These are phyloP conservation scores for Polymixis lichenea DNA, from an alignment of 2,888 invertebrate species.

Conservation along the genomic window DNA sequence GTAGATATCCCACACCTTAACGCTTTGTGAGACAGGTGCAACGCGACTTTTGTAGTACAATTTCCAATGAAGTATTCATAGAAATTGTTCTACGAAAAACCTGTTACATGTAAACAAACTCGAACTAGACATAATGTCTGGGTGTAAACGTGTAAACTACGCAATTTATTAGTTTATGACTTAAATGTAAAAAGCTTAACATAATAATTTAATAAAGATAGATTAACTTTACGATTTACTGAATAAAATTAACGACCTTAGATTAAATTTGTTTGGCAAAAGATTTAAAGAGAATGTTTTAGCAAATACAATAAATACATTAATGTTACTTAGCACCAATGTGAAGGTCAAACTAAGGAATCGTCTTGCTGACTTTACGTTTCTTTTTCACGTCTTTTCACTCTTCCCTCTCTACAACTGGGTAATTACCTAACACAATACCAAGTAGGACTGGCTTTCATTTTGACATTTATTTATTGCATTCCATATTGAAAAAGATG, in stretches of 20 bases:
- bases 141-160: conserved; percentile 4
- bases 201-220: conserved; percentile 10
- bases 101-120: not conserved
- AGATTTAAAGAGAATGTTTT: not conserved
- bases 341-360: not conserved
- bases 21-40: no score
- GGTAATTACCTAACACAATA: no score
- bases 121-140: conserved; percentile 11
- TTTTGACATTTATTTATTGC: no score
- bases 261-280: conserved; percentile 4
- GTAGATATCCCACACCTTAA: no score
- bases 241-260: not conserved
- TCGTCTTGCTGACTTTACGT: not conserved
- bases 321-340: not conserved
- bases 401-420: no score
- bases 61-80: no score
- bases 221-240: conserved; percentile 24
- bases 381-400: not conserved
- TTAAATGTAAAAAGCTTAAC: not conserved
- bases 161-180: conserved; percentile 9
- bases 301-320: conserved; percentile 6
- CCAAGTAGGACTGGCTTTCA: no score
- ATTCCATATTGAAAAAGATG: no score
- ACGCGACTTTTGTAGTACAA: no score
- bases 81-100: no score